Evolutionary conservation across 2,888 invertebrate species (phyloP).

Genomic region (Cryptus viduatorius): DNA sequence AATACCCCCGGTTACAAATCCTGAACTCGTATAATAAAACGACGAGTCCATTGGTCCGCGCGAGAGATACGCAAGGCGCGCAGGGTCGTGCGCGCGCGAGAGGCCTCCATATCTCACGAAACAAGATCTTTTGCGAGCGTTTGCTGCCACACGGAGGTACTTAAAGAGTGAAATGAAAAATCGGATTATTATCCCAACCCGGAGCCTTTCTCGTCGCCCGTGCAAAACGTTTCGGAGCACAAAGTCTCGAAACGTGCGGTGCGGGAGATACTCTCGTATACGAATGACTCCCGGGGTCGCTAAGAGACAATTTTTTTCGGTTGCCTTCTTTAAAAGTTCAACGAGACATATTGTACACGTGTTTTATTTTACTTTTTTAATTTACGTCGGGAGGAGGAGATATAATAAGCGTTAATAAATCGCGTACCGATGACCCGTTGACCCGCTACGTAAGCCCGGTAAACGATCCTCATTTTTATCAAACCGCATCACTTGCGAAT

Average conservation of each 20-base stretch:
- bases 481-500: slow-evolving; percentile 53
- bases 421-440: slow-evolving; percentile 55
- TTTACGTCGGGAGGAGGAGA: slow-evolving; percentile 1
- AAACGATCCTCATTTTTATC: slow-evolving; percentile 63
- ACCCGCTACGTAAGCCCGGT: slow-evolving; percentile 59
- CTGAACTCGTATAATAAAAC: slow-evolving; percentile 41
- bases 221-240: slow-evolving; percentile 29
- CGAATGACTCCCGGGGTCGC: slow-evolving; percentile 53
- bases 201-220: slow-evolving; percentile 57
- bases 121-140: slow-evolving; percentile 42
- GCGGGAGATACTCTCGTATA: slow-evolving; percentile 54
- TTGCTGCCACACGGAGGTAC: slow-evolving; percentile 44
- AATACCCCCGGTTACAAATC: slow-evolving; percentile 39
- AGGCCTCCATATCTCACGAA: slow-evolving; percentile 61
- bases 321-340: not conserved
- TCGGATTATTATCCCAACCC: slow-evolving; percentile 67
- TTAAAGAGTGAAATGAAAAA: slow-evolving; percentile 63
- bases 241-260: not conserved
- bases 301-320: slow-evolving; percentile 60
- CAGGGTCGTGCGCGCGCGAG: slow-evolving; percentile 9
- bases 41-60: slow-evolving; percentile 26
- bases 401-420: slow-evolving; percentile 64
- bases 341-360: slow-evolving; percentile 35
- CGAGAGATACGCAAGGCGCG: slow-evolving; percentile 43
- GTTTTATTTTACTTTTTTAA: slow-evolving; percentile 10